These are phyloP conservation scores for Sweltsa coloradensis DNA, from an alignment of 1,140 invertebrate species.

Conservation along the genomic window DNA sequence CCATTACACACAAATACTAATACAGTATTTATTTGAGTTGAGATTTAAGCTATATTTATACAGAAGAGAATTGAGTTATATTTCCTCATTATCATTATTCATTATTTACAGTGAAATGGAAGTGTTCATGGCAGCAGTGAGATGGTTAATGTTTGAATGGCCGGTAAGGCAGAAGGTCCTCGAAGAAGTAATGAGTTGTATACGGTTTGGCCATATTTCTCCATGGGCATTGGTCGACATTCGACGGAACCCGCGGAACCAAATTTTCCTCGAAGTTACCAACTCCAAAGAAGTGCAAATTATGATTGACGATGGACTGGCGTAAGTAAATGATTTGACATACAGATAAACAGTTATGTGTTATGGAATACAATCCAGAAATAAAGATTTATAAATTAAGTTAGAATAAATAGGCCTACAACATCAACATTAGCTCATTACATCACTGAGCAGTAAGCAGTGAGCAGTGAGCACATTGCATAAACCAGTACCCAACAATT, in stretches of 20 bases:
- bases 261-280: slow-evolving; percentile 51
- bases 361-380: too few species aligned
- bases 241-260: slow-evolving; percentile 51
- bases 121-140: slow-evolving; percentile 57
- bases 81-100: slow-evolving; percentile 7
- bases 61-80: neutral
- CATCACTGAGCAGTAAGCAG: too few species aligned
- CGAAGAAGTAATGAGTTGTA: slow-evolving; percentile 44
- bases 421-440: too few species aligned
- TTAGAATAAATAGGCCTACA: too few species aligned
- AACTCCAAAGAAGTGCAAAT: slow-evolving; percentile 48
- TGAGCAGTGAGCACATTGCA: too few species aligned
- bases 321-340: slow-evolving; percentile 33
- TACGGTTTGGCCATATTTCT: slow-evolving; percentile 58
- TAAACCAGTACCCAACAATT: too few species aligned
- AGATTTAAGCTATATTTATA: too few species aligned
- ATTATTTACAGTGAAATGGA: slow-evolving; percentile 59
- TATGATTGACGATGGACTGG: slow-evolving; percentile 58
- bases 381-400: too few species aligned
- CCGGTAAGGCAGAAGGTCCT: slow-evolving; percentile 35
- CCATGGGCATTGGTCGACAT: slow-evolving; percentile 61
- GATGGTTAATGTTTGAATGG: slow-evolving; percentile 61
- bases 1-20: too few species aligned
- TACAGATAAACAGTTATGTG: neutral
- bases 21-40: too few species aligned